A percentile compares a stretch with the other conserved stretches of the same genome.
Evolutionary conservation across 2,797 vertebrate genomes (phyloP).

Genomic region (Phataginus tetradactyla): DNA sequence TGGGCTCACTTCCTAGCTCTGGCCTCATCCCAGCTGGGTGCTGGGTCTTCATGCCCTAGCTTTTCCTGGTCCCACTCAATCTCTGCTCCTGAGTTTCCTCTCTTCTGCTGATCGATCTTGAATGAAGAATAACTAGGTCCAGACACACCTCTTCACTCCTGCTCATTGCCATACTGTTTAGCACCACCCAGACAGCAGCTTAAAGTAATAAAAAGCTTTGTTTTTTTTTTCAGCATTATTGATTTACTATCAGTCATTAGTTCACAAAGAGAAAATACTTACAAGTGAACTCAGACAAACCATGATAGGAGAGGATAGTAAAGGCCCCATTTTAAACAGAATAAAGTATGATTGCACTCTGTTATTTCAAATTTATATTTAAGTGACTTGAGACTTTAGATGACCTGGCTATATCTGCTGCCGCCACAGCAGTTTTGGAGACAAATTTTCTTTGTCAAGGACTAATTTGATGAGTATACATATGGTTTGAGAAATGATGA

Average conservation of each 20-base stretch:
- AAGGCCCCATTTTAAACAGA: not conserved
- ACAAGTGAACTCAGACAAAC: constrained; percentile 53
- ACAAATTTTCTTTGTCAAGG: constrained; percentile 29
- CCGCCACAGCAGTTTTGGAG: not conserved
- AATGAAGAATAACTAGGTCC: constrained; percentile 63
- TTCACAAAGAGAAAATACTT: constrained; percentile 68
- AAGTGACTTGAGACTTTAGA: not conserved
- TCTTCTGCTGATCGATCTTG: constrained; percentile 41
- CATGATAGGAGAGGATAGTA: constrained; percentile 29
- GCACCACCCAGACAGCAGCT: constrained; percentile 55
- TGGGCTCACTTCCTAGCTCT: not conserved
- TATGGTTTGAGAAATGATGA: not conserved
- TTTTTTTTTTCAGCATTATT: constrained; percentile 59
- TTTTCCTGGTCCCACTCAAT: not conserved
- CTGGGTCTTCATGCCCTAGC: not conserved
- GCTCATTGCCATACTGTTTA: constrained; percentile 41
- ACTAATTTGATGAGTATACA: constrained; percentile 26
- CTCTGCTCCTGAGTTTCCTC: not conserved
- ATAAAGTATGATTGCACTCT: constrained; percentile 48
- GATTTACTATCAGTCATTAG: constrained; percentile 73
- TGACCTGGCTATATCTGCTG: not conserved
- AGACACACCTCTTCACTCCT: constrained; percentile 14
- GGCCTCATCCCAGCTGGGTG: not conserved
- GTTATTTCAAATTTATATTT: constrained; percentile 12
- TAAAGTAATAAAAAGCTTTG: constrained; percentile 75